Percentiles rank a stretch among this genome's conserved stretches.
Evolutionary conservation across 2,888 invertebrate genomes (phyloP).

Genomic region (Cotesia congregata): DNA sequence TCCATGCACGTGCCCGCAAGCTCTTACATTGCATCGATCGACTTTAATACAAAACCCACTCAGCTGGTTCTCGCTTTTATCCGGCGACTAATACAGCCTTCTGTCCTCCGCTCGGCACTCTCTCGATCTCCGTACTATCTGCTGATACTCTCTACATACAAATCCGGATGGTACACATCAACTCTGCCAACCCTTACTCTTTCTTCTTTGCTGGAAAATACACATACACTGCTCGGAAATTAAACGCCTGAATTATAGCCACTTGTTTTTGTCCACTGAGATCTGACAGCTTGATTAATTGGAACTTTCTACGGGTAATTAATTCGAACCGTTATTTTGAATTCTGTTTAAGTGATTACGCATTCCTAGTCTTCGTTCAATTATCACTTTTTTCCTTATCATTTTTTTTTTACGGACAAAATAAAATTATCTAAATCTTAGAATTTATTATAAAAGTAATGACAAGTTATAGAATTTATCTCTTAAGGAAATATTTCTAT

Average conservation of each 20-base stretch:
- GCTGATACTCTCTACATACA: too few species aligned
- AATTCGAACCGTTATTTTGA: constrained; percentile 16
- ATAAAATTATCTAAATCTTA: too few species aligned
- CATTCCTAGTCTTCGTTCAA: constrained; percentile 2
- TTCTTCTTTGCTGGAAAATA: too few species aligned
- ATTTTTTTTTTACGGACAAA: too few species aligned
- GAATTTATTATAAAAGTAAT: too few species aligned
- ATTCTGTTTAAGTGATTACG: constrained; percentile 22
- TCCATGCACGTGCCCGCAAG: constrained; percentile 37
- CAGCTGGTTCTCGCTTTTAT: constrained; percentile 26
- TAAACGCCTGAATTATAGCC: constrained; percentile 13
- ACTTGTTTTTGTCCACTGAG: constrained; percentile 19
- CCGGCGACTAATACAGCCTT: not conserved
- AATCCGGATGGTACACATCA: too few species aligned
- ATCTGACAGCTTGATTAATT: constrained; percentile 31
- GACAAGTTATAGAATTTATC: too few species aligned
- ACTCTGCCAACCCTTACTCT: too few species aligned
- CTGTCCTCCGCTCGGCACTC: not conserved
- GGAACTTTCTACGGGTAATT: constrained; percentile 29
- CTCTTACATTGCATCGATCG: constrained; percentile 31
- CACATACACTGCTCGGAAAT: not conserved
- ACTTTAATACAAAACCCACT: constrained; percentile 24
- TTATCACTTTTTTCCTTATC: too few species aligned
- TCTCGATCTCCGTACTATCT: too few species aligned
- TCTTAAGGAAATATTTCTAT: too few species aligned